phyloP scores from a whole-genome alignment of 2,888 invertebrate genomes.

The Peribatodes rhomboidaria region DNA sequence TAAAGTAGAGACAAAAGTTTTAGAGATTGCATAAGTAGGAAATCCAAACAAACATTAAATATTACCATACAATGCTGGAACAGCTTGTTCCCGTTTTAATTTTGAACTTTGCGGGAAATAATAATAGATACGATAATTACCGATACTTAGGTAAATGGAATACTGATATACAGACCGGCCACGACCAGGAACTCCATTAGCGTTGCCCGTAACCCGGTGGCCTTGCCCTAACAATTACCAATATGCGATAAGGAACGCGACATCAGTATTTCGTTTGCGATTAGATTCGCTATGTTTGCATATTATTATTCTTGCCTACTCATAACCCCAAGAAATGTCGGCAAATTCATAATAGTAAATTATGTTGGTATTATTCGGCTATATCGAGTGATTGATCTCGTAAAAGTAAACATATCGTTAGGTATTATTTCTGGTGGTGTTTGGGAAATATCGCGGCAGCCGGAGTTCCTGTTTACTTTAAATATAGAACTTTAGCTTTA shows the following conservation, averaged over 20 bases:
- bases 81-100: constrained; percentile 42
- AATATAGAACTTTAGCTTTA: constrained; percentile 15
- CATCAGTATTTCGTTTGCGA: constrained; percentile 33
- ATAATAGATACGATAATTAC: constrained; percentile 16
- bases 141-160: neutral
- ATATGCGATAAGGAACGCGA: constrained; percentile 53
- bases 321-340: no score
- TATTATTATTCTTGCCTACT: neutral
- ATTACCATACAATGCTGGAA: constrained; percentile 50
- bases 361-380: no score
- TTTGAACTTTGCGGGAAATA: constrained; percentile 24
- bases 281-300: constrained; percentile 19
- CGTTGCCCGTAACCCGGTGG: constrained; percentile 64
- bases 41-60: neutral
- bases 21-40: constrained; percentile 15
- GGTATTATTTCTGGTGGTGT: constrained; percentile 51
- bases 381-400: constrained; percentile 30
- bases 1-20: constrained; percentile 7
- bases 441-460: constrained; percentile 48
- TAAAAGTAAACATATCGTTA: constrained; percentile 39
- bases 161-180: constrained; percentile 2
- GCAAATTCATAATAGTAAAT: no score
- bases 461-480: constrained; percentile 38
- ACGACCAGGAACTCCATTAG: constrained; percentile 31
- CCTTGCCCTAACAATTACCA: constrained; percentile 74